Conservation (phyloP, 1,140 invertebrate genomes). For the Drosophila sproati region DNA sequence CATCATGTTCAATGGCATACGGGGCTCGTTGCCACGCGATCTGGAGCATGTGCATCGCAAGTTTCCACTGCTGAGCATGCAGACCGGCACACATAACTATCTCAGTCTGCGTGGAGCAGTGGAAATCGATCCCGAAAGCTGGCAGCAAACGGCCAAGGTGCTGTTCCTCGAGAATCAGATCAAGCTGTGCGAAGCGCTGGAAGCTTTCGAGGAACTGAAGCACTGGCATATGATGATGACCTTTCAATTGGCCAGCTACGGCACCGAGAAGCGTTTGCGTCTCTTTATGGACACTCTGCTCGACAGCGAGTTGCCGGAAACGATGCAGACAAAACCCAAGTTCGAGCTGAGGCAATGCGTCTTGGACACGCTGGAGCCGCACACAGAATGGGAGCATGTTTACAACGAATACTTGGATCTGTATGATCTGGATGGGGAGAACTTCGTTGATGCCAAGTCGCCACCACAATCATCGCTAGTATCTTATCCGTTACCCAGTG, state of each 20-base stretch:
- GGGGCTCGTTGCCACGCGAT: conserved; percentile 71
- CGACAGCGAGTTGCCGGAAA: conserved; percentile 26
- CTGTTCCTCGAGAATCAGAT: conserved; percentile 83
- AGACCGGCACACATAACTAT: conserved; percentile 70
- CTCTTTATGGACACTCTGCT: conserved; percentile 74
- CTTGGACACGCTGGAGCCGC: conserved; percentile 90
- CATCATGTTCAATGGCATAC: conserved; percentile 74
- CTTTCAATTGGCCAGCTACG: conserved; percentile 71
- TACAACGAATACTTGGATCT: conserved; percentile 94
- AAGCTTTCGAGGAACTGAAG: conserved; percentile 77
- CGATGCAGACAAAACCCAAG: conserved; percentile 89
- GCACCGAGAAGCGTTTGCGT: conserved; percentile 72
- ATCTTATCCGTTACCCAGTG: conserved; percentile 20
- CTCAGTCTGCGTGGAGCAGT: conserved; percentile 56
- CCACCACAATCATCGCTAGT: conserved; percentile 30
- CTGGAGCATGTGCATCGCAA: conserved; percentile 62
- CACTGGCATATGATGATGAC: conserved; percentile 80
- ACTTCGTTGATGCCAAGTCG: conserved; percentile 46
- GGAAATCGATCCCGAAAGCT: conserved; percentile 71
- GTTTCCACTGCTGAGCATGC: conserved; percentile 76
- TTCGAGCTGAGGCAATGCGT: conserved; percentile 91
- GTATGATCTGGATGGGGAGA: conserved; percentile 51
- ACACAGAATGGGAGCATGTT: conserved; percentile 93
- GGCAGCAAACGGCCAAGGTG: conserved; percentile 78
- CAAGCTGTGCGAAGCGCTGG: conserved; percentile 72